Percentiles rank a stretch among this genome's conserved stretches.
Conservation (phyloP, 2,113 vertebrate species). For the Sturnira hondurensis region DNA sequence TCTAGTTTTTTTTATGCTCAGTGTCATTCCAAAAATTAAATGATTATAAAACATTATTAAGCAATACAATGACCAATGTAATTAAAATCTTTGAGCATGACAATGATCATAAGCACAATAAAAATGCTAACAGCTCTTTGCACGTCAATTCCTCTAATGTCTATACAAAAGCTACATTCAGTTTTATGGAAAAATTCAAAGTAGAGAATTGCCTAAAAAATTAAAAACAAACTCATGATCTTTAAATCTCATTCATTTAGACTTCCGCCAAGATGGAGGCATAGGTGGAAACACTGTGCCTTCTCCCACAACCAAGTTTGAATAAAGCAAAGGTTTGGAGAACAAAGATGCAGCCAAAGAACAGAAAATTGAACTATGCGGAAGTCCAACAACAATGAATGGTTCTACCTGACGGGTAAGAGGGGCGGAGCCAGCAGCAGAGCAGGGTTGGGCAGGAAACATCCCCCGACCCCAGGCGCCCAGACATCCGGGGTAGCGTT, state of each 20-base stretch:
- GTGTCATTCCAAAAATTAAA: constrained; percentile 42
- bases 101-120: neutral
- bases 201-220: neutral
- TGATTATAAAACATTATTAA: neutral
- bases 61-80: neutral
- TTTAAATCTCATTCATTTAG: constrained; percentile 20
- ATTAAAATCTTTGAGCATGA: constrained; percentile 32
- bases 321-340: too few relatives aligned
- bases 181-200: constrained; percentile 8
- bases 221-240: constrained; percentile 39
- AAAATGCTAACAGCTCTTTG: constrained; percentile 45
- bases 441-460: too few relatives aligned
- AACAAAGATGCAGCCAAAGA: too few relatives aligned
- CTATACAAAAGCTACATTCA: neutral
- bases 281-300: too few relatives aligned
- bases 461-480: too few relatives aligned
- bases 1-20: neutral
- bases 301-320: too few relatives aligned
- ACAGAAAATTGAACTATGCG: too few relatives aligned
- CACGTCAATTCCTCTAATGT: neutral
- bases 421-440: too few relatives aligned
- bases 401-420: too few relatives aligned
- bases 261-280: too few relatives aligned
- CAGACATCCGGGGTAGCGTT: too few relatives aligned
- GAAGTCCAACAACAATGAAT: too few relatives aligned